phyloP scores from a whole-genome alignment of 2,888 invertebrate species.

The Electrophaes corylata region DNA sequence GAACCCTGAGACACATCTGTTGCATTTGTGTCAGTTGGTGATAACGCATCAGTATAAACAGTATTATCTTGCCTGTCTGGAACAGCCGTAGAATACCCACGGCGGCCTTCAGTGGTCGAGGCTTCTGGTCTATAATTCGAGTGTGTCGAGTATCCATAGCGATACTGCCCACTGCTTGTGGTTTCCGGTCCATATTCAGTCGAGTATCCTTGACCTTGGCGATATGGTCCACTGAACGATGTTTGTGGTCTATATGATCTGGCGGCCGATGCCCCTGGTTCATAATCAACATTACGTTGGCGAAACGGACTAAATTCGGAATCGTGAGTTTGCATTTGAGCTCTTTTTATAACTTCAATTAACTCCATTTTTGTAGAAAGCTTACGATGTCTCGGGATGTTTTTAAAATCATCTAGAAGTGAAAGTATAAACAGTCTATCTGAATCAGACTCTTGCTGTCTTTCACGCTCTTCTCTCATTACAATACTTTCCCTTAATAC shows the following conservation, averaged over 20 bases:
- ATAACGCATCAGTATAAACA: constrained; percentile 44
- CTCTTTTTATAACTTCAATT: constrained; percentile 47
- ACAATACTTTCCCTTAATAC: constrained; percentile 46
- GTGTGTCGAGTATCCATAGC: constrained; percentile 36
- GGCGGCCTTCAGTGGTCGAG: constrained; percentile 41
- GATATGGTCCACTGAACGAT: constrained; percentile 44
- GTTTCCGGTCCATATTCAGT: constrained; percentile 39
- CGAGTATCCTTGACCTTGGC: constrained; percentile 43
- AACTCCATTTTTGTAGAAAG: constrained; percentile 47
- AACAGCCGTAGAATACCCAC: constrained; percentile 40
- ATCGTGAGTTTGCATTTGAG: constrained; percentile 43
- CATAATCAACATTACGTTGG: constrained; percentile 44
- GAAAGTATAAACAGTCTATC: constrained; percentile 44
- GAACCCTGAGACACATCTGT: constrained; percentile 46
- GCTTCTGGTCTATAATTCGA: constrained; percentile 44
- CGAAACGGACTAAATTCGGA: constrained; percentile 38
- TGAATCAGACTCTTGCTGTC: constrained; percentile 45
- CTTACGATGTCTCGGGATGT: constrained; percentile 45
- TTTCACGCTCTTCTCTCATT: constrained; percentile 46
- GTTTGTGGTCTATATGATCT: constrained; percentile 44
- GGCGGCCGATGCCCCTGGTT: constrained; percentile 45
- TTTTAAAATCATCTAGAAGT: constrained; percentile 45
- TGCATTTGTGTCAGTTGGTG: constrained; percentile 46
- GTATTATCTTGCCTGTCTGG: constrained; percentile 43
- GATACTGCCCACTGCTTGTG: constrained; percentile 41